Conservation (phyloP, 2,113 vertebrate species). For the Rallus limicola region DNA sequence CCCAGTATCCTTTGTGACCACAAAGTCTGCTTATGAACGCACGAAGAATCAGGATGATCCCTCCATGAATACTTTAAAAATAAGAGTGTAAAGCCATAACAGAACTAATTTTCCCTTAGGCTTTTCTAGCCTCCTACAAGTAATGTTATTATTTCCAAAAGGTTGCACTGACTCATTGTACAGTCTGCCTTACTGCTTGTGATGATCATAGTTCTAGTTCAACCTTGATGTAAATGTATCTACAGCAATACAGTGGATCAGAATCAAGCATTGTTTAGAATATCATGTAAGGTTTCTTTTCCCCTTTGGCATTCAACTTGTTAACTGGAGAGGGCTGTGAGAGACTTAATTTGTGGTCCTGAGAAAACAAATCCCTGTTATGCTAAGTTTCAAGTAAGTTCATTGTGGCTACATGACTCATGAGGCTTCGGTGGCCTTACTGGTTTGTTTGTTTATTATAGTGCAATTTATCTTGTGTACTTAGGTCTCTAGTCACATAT, state of each 20-base stretch:
- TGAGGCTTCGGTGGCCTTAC: conserved; percentile 30
- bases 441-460: conserved; percentile 11
- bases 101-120: not conserved
- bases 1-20: accelerated
- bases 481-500: not conserved
- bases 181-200: not conserved
- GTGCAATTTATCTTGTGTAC: conserved; percentile 31
- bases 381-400: conserved; percentile 58
- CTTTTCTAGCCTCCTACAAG: not conserved
- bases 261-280: not conserved
- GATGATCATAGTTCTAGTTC: not conserved
- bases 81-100: not conserved
- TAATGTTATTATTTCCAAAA: not conserved
- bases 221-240: not conserved
- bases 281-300: not conserved
- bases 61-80: not conserved
- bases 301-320: conserved; percentile 9
- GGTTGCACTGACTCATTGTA: not conserved
- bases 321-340: not conserved
- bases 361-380: conserved; percentile 37
- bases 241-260: not conserved
- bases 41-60: not conserved
- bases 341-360: conserved; percentile 43
- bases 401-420: conserved; percentile 55
- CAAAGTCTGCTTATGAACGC: not conserved